Evolutionary conservation across 2,888 invertebrate genomes (phyloP), one percentile per base, ranked within the genome.

Genomic region (Punctoribates punctum): DNA sequence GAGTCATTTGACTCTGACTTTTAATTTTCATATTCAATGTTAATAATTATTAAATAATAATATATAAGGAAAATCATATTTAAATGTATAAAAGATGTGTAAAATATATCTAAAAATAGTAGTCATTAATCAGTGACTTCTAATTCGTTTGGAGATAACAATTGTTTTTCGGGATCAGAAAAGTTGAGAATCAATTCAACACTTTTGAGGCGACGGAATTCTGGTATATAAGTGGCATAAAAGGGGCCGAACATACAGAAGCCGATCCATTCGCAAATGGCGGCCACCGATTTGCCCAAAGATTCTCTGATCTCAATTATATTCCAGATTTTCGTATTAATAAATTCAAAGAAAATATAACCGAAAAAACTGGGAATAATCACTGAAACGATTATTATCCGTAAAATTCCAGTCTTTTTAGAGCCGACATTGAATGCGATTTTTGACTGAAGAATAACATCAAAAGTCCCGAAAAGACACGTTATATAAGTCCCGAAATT

Each of bases 181-280:
- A n/a, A n/a, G n/a, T n/a, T n/a, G n/a, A n/a, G n/a, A n/a, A n/a
- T n/a, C n/a, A n/a, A n/a, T n/a, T n/a, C n/a, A n/a, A n/a, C n/a
- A n/a, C n/a, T n/a, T n/a, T n/a, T n/a, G n/a, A n/a, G n/a, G 78
- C 8, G 9, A 54, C 54, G 54, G 17, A 54, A 54, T 17, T 54
- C 54, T 54, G 20, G 20, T 54, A 54, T 54, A 54, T 11, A 54
- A 54, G 54, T 54, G 5, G 54, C 54, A 20, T 54, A 54, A 54
- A 54, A 54, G 17, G 54, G 54, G 5, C 54, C 54, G 20, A 54
- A 54, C 54, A 54, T 54, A 54, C 54, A 54, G 20, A 54, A 54
- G 17, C 54, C 54, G 5, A 54, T 6, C 54, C 54, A 54, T 54
- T 54, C 54, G 20, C 9, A 6, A 11, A 54, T 17, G 8, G 54